Conservation (phyloP, 1,140 invertebrate genomes). For the Danaus plexippus region DNA sequence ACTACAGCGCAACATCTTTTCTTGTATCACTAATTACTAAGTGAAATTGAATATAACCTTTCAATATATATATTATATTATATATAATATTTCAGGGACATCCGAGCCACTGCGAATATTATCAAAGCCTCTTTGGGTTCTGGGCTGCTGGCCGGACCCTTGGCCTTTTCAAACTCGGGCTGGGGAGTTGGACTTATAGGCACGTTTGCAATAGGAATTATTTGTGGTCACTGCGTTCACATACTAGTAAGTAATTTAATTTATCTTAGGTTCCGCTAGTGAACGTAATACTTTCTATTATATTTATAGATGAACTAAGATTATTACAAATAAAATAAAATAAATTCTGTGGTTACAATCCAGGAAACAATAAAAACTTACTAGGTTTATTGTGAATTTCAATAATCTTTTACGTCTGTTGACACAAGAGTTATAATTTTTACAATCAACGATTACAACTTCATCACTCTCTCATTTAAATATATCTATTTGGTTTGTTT, state of each 20-base stretch:
- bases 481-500: too few species aligned
- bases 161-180: conserved; percentile 86
- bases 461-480: too few species aligned
- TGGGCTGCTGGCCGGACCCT: conserved; percentile 89
- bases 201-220: conserved; percentile 79
- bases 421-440: too few species aligned
- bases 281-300: background rate
- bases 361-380: background rate
- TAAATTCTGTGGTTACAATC: background rate
- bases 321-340: conserved; percentile 1
- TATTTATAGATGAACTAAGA: background rate
- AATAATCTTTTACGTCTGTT: background rate
- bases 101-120: conserved; percentile 83
- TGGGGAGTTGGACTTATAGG: conserved; percentile 80
- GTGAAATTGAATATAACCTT: background rate
- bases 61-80: conserved; percentile 2
- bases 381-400: background rate
- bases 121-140: conserved; percentile 90
- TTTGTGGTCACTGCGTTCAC: conserved; percentile 87
- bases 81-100: conserved; percentile 75
- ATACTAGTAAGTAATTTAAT: conserved; percentile 76
- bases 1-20: too few species aligned
- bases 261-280: too few species aligned
- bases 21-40: too few species aligned
- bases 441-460: too few species aligned